Evolutionary conservation across 2,888 invertebrate genomes (phyloP), one percentile per base, ranked within the genome.

Genomic region (Escarpia spicata): DNA sequence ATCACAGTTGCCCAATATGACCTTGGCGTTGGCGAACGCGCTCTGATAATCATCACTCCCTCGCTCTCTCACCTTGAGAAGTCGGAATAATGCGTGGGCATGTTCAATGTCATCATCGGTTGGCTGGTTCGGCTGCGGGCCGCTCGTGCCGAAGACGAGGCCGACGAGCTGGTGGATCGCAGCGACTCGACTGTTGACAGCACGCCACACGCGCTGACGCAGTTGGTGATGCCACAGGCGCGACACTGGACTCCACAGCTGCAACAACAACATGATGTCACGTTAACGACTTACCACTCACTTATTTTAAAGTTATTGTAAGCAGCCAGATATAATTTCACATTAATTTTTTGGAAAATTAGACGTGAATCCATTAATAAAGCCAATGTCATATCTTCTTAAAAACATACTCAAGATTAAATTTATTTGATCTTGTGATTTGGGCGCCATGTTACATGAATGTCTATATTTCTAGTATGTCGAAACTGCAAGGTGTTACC

Each of bases 151-250:
- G 31, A 94, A 94, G 4, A 94, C 93, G 15, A 94, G 91, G 60
- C 93, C 93, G 45, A 93, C 43, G 91, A 94, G 93, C 91, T 94
- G 94, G 92, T 94, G 93, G 91, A 94, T n/a, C 91, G 92, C 92
- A 45, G 92, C 75, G 15, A 93, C 26, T n/a, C 90, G 91, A 37
- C 90, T 43, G 60, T 93, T 93, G 43, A 93, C 92, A 10, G 92
- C 58, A 8, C 93, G 92, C 93, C 92, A 92, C 58, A 90, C 58
- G 19, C 93, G 92, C 91, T 75, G 75, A 26, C 75, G 75, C 75
- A 75, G n/a, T 26, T 15, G 26, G 26, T 75, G 75, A 4, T 75
- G 75, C 75, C 75, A 75, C 75, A 75, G 75, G 15, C 75, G 15
- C 75, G 75, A 75, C 75, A 75, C 75, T 26, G 75, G 75, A 26